A percentile compares a stretch with the other conserved stretches of the same genome.
These are phyloP conservation scores for Hyles vespertilio DNA, from an alignment of 1,140 invertebrate species.

Conservation along the genomic window DNA sequence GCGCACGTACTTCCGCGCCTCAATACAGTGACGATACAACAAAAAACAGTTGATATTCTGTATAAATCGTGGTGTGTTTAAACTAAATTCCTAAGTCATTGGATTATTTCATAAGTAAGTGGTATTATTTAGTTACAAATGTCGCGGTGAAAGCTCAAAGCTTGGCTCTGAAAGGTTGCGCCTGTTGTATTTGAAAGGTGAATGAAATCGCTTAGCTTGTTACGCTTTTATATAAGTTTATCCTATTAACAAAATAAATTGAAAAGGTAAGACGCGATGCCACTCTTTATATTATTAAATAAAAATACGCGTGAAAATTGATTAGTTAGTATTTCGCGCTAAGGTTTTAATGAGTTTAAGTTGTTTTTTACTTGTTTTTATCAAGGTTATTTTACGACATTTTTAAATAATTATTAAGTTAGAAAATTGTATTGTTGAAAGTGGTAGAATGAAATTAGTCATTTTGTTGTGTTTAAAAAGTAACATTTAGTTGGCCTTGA, in stretches of 20 bases:
- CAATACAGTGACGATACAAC: constrained; percentile 35
- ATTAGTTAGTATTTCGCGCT: no score
- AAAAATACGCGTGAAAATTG: no score
- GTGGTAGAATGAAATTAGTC: no score
- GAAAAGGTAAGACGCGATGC: no score
- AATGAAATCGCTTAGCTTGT: constrained; percentile 25
- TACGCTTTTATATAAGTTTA: no score
- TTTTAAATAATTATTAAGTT: not conserved
- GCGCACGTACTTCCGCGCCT: constrained; percentile 33
- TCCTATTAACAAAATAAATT: no score
- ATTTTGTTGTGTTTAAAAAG: no score
- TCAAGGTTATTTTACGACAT: not conserved
- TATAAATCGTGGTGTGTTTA: constrained; percentile 63
- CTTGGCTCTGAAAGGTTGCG: constrained; percentile 20
- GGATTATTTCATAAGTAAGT: constrained; percentile 62
- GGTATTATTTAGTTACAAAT: constrained; percentile 21
- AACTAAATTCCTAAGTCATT: constrained; percentile 35
- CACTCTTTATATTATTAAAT: no score
- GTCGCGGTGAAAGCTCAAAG: constrained; percentile 28
- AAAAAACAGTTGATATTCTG: constrained; percentile 47
- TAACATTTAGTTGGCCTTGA: no score
- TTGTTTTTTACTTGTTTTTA: not conserved
- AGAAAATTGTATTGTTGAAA: no score
- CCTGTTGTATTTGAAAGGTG: constrained; percentile 30
- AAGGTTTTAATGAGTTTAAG: no score